Conservation (phyloP, 2,888 invertebrate species). For the Brachyptera putata region DNA sequence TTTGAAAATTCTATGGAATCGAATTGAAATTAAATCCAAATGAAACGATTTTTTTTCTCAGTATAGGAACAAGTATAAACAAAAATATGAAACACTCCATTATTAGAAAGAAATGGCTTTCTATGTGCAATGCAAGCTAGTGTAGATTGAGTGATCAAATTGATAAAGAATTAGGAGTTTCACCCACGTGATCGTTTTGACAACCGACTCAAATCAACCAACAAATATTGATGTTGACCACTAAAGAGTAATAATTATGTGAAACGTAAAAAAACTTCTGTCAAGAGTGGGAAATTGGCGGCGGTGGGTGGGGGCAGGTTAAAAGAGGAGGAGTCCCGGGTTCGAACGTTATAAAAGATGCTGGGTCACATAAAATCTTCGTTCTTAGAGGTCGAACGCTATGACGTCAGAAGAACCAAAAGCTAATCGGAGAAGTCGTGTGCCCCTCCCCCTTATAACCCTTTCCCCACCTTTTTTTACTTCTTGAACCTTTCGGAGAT, state of each 20-base stretch:
- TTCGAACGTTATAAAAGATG: slow-evolving; percentile 16
- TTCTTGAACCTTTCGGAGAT: slow-evolving; percentile 24
- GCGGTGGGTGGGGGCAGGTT: not conserved
- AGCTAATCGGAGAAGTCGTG: slow-evolving; percentile 35
- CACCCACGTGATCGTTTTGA: no score
- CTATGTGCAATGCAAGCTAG: no score
- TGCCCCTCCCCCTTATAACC: slow-evolving; percentile 28
- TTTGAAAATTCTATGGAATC: no score
- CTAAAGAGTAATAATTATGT: slow-evolving; percentile 5
- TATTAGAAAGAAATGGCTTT: no score
- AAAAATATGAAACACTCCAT: no score
- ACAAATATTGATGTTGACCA: not conserved
- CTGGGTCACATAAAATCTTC: slow-evolving; percentile 32
- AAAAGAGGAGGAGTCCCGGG: slow-evolving; percentile 25
- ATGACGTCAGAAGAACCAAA: slow-evolving; percentile 33
- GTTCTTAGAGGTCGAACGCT: slow-evolving; percentile 46
- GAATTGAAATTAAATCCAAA: no score
- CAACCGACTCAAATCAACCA: not conserved
- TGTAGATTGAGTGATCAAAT: no score
- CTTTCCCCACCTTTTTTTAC: slow-evolving; percentile 29
- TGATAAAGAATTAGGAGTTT: no score
- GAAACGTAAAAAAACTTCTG: not conserved
- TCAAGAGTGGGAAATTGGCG: not conserved
- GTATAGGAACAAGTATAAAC: no score
- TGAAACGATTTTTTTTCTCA: no score